Conservation (phyloP, 2,113 vertebrate genomes). For the Thalassarche chlororhynchos region DNA sequence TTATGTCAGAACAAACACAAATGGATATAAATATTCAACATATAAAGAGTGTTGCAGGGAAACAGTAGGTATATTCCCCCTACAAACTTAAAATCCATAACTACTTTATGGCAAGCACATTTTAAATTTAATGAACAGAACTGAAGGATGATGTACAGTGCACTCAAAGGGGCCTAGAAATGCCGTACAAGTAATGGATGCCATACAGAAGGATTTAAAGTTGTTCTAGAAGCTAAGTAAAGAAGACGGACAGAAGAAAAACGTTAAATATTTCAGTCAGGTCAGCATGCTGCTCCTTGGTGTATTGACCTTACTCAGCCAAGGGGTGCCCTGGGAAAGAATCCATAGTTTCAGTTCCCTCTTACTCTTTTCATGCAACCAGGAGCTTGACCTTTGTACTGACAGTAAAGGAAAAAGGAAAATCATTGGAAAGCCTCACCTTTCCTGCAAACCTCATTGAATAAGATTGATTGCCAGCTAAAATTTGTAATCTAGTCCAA, state of each 20-base stretch:
- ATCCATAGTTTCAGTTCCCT: neutral
- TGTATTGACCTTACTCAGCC: neutral
- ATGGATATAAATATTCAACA: conserved; percentile 26
- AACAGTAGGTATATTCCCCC: neutral
- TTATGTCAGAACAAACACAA: conserved; percentile 22
- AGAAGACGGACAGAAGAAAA: neutral
- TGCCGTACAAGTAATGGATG: neutral
- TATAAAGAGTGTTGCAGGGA: neutral
- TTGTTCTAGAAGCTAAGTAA: neutral
- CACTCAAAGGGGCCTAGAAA: neutral
- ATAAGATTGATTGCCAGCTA: neutral
- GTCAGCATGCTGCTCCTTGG: neutral
- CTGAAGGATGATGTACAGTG: neutral
- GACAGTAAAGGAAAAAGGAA: neutral
- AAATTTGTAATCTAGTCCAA: neutral
- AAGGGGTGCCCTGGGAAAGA: neutral
- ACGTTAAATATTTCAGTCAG: neutral
- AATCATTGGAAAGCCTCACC: neutral
- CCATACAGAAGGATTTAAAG: neutral
- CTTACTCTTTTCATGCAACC: neutral
- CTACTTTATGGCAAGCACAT: neutral
- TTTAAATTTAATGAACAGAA: conserved; percentile 25
- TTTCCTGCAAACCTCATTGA: neutral
- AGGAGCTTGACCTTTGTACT: neutral
- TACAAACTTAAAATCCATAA: neutral